These are phyloP conservation scores for Sesia bembeciformis DNA, from an alignment of 2,888 invertebrate genomes.

Conservation along the genomic window DNA sequence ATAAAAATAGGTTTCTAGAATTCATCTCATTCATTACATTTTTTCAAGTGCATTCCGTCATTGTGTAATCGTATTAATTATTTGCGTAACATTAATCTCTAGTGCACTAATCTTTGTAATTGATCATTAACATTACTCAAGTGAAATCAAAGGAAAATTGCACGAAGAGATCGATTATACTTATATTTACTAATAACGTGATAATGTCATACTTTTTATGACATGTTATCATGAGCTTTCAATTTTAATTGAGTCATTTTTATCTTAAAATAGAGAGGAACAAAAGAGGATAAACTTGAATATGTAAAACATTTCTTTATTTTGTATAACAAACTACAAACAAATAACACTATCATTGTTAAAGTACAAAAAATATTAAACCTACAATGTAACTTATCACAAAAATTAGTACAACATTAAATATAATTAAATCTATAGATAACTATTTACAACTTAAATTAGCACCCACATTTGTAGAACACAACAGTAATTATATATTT, in stretches of 20 bases:
- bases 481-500: not conserved
- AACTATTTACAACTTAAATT: slow-evolving; percentile 4
- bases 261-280: no score
- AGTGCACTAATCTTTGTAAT: slow-evolving; percentile 20
- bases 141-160: slow-evolving; percentile 25
- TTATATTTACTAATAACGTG: slow-evolving; percentile 19
- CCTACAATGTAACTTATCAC: not conserved
- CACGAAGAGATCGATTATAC: slow-evolving; percentile 18
- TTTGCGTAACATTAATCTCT: slow-evolving; percentile 1
- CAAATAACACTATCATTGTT: not conserved
- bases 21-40: not conserved
- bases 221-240: no score
- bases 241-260: no score
- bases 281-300: no score
- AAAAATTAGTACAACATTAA: not conserved
- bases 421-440: not conserved
- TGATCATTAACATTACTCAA: slow-evolving; percentile 29
- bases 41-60: not conserved
- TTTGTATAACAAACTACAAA: not conserved
- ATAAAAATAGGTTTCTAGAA: not conserved
- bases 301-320: not conserved
- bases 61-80: not conserved
- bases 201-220: slow-evolving; percentile 10
- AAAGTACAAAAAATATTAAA: not conserved
- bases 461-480: not conserved